Evolutionary conservation across 2,888 invertebrate species (phyloP), one percentile per base, ranked within the genome.

Genomic region (Miltochrista miniata): DNA sequence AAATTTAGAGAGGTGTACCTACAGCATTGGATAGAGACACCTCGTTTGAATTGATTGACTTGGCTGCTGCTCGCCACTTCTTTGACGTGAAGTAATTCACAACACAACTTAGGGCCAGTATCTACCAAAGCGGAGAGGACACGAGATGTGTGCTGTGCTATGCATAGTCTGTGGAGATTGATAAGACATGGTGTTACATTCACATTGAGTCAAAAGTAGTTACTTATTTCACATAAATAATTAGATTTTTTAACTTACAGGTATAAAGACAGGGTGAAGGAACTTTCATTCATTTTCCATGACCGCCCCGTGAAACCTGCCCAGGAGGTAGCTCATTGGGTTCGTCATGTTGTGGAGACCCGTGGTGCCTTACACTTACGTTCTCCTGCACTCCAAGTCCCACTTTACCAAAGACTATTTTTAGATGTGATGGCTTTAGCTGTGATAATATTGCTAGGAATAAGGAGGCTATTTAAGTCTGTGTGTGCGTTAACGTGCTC

Each of bases 291-390:
- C 13, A 48, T 61, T n/a, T 61, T 50, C 42, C 61, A 56, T 15
- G 51, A 61, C 33, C 86, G 93, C n/a, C 93, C 92, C 0, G 74
- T 92, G 56, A 81, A 87, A 12, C 92, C 94, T 0, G 68, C 93
- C 51, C 92, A 93, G 14, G 91, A 91, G 2, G 92, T 94, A 12
- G 77, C 93, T 30, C 94, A 93, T 82, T 94, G 94, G 94, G 89
- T 93, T 29, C 94, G 94, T 70, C 93, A 94, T 72, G 92, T 93
- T 5, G 92, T 88, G 4, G 79, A 87, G 46, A 92, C 93, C 1
- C 79, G 85, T 15, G 93, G 93, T 0, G 92, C 91, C 2, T 85
- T 84, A 9, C 83, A 93, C 64, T 68, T 87, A 4, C 61, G 67
- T 18, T 64, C 67, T 5, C 63, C 63, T 18, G 70, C 63, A 13